phyloP scores from a whole-genome alignment of 2,888 invertebrate species.

The Gryllus longicercus region DNA sequence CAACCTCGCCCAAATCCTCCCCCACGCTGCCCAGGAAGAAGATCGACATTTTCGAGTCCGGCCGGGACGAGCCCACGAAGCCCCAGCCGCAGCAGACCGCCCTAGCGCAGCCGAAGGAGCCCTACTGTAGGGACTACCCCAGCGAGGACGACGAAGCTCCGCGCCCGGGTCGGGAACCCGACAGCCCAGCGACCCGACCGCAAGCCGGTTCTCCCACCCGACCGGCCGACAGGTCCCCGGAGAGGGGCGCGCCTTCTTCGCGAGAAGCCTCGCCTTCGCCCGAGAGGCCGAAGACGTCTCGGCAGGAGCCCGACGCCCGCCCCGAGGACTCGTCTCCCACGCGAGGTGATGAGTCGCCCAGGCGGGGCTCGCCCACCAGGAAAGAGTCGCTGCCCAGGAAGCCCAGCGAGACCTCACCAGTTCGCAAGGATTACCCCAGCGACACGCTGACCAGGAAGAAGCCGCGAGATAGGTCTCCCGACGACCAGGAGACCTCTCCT shows the following conservation, averaged over 20 bases:
- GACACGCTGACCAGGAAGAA: conserved; percentile 4
- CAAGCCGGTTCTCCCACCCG: no score
- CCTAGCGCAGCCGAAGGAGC: background rate
- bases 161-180: background rate
- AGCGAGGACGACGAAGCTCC: background rate
- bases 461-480: conserved; percentile 11
- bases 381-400: background rate
- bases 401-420: background rate
- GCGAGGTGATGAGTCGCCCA: background rate
- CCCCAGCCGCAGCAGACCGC: background rate
- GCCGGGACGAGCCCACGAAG: background rate
- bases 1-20: conserved; percentile 41
- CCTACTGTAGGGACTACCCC: background rate
- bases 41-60: background rate
- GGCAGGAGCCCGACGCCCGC: background rate
- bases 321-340: no score
- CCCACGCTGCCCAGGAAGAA: conserved; percentile 4
- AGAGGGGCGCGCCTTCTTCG: background rate
- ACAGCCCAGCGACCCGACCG: background rate
- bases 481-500: background rate
- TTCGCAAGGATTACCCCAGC: background rate
- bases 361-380: background rate
- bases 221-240: no score
- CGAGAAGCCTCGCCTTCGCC: conserved; percentile 27
- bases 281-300: conserved; percentile 24